These are phyloP conservation scores for Cosmia pyralina DNA, from an alignment of 2,888 invertebrate species.

Conservation along the genomic window DNA sequence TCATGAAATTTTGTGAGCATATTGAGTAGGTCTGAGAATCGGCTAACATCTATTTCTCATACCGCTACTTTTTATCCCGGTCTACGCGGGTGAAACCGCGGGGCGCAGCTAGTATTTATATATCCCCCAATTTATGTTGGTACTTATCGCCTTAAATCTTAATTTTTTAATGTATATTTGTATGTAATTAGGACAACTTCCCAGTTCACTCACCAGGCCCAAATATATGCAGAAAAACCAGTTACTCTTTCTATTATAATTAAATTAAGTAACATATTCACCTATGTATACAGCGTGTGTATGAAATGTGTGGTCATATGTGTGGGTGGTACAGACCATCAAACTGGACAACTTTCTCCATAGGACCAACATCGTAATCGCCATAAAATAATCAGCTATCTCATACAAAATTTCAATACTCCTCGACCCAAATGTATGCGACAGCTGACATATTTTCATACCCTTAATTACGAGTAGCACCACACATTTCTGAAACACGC, in stretches of 20 bases:
- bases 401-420: no score
- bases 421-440: neutral
- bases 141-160: neutral
- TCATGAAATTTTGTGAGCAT: no score
- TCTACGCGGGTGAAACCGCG: no score
- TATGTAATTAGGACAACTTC: neutral
- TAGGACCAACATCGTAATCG: neutral
- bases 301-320: neutral
- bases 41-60: no score
- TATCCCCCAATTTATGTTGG: no score
- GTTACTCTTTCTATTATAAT: neutral
- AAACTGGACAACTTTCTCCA: neutral
- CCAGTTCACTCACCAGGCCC: no score
- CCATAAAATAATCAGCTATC: neutral
- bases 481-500: no score
- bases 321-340: neutral
- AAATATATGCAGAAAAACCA: neutral
- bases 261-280: neutral
- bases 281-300: no score
- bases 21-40: no score
- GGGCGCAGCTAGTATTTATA: no score
- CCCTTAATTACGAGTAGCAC: no score
- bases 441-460: neutral
- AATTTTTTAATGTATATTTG: neutral
- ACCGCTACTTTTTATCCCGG: no score